These are phyloP conservation scores for Colaptes auratus DNA, from an alignment of 2,113 vertebrate genomes.

Conservation along the genomic window DNA sequence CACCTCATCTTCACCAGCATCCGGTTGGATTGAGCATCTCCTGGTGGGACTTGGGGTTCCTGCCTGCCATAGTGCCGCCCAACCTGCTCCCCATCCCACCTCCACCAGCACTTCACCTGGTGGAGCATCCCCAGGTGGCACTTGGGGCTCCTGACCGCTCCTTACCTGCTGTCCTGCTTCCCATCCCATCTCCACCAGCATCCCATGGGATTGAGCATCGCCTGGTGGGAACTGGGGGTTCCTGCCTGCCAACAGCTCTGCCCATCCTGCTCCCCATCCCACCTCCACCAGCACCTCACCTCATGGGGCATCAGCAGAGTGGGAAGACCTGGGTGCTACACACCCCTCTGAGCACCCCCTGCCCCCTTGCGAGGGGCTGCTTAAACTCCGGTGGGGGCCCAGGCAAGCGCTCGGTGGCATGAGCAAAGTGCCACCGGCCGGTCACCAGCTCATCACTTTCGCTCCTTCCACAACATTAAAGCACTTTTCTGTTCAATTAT, in stretches of 20 bases:
- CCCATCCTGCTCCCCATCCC: too few relatives aligned
- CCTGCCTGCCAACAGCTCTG: too few relatives aligned
- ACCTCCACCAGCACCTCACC: too few relatives aligned
- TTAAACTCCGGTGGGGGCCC: neutral
- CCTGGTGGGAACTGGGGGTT: neutral
- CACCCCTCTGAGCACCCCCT: neutral
- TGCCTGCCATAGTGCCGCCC: too few relatives aligned
- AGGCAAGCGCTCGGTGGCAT: neutral
- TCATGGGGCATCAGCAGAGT: too few relatives aligned
- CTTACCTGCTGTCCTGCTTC: too few relatives aligned
- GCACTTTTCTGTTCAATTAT: constrained; percentile 32
- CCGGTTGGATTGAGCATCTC: neutral
- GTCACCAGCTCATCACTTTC: neutral
- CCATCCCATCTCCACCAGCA: too few relatives aligned
- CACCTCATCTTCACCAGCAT: neutral
- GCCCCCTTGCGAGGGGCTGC: neutral
- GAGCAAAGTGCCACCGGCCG: neutral
- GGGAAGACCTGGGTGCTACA: neutral
- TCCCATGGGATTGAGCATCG: too few relatives aligned
- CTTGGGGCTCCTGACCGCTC: too few relatives aligned
- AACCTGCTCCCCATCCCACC: too few relatives aligned
- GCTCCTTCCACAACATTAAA: constrained; percentile 22
- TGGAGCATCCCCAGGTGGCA: too few relatives aligned
- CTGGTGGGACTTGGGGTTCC: accelerated
- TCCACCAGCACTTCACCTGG: too few relatives aligned